A percentile compares a stretch with the other conserved stretches of the same genome.
Conservation (phyloP, 2,888 invertebrate genomes). For the Stenichneumon culpator region DNA sequence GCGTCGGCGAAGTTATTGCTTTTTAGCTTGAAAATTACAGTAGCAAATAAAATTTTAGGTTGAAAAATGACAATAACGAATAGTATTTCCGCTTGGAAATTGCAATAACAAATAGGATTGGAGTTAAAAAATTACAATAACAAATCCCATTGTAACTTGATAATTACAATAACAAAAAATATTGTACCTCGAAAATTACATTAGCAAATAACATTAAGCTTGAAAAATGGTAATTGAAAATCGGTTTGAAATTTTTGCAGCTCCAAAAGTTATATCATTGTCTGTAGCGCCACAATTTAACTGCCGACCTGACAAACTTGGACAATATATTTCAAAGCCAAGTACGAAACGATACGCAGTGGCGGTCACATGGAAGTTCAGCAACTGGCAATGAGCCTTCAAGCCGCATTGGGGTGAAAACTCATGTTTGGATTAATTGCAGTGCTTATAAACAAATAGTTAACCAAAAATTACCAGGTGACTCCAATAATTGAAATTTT, state of each 20-base stretch:
- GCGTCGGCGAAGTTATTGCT: background rate
- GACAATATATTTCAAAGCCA: background rate
- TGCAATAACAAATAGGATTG: background rate
- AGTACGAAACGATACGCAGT: background rate
- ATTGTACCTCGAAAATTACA: background rate
- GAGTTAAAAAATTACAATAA: background rate
- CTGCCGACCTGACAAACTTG: background rate
- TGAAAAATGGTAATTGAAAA: background rate
- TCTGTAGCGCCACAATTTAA: background rate
- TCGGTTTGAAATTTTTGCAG: background rate
- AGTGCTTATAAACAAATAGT: too few relatives aligned
- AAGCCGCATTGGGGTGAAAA: too few relatives aligned
- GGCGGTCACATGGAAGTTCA: background rate
- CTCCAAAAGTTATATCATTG: background rate
- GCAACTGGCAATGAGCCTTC: background rate
- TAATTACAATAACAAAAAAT: background rate
- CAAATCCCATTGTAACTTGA: background rate
- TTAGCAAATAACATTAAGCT: background rate
- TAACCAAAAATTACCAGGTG: background rate
- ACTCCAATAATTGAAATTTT: background rate
- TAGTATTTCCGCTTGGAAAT: background rate
- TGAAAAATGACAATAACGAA: too few relatives aligned
- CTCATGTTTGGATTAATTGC: background rate
- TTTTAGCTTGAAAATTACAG: background rate
- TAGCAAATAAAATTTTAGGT: background rate